Percentiles rank a stretch among this genome's conserved stretches.
phyloP scores from a whole-genome alignment of 2,888 invertebrate species.

The Cheilosia impressa region DNA sequence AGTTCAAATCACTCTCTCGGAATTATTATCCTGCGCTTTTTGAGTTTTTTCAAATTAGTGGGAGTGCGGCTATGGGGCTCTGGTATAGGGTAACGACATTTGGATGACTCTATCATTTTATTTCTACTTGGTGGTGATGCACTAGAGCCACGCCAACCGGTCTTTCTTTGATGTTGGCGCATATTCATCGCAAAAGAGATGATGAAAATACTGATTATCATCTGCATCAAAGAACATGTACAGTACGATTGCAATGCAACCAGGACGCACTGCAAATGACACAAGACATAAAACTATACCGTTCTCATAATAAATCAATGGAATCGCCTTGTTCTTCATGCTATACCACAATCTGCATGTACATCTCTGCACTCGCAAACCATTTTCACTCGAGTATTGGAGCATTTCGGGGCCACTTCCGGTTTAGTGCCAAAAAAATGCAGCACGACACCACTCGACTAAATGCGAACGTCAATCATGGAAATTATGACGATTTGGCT shows the following conservation, averaged over 20 bases:
- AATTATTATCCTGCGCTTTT: background rate
- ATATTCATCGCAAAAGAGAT: conserved; percentile 1
- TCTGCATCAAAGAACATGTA: conserved; percentile 6
- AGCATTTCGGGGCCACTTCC: conserved; percentile 23
- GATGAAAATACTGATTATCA: conserved; percentile 12
- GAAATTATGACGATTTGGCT: conserved; percentile 52
- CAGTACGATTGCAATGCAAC: background rate
- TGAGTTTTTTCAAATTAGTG: background rate
- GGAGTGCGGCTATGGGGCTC: too few species aligned
- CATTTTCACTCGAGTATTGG: conserved; percentile 27
- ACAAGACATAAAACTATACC: background rate
- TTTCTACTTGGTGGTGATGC: background rate
- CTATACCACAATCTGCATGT: conserved; percentile 11
- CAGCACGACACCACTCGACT: conserved; percentile 12
- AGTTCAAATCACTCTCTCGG: background rate
- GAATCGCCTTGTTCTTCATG: conserved; percentile 5
- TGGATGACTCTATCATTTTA: conserved; percentile 3
- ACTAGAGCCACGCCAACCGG: background rate
- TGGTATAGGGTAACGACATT: conserved; percentile 2
- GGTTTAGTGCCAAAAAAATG: conserved; percentile 64
- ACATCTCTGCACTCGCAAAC: background rate
- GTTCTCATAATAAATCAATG: conserved; percentile 45
- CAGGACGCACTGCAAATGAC: background rate
- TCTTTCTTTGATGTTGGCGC: background rate
- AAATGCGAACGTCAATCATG: conserved; percentile 59